A percentile compares a stretch with the other conserved stretches of the same genome.
These are phyloP conservation scores for Coremacera marginata DNA, from an alignment of 2,888 invertebrate species.

Conservation along the genomic window DNA sequence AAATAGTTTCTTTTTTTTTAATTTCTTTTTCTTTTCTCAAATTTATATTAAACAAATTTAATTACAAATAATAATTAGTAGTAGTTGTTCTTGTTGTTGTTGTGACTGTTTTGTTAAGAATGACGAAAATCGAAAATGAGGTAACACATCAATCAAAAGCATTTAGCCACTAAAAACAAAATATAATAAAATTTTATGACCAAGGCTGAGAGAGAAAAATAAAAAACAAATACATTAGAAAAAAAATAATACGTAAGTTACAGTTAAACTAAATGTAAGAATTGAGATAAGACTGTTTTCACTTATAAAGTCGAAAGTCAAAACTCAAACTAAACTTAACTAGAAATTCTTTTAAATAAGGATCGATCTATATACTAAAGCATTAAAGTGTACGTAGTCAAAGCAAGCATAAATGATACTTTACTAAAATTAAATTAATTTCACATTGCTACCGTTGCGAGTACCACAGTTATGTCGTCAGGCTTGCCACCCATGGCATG, in stretches of 20 bases:
- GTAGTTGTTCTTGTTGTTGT: neutral
- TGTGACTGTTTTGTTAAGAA: neutral
- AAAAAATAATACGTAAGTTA: conserved; percentile 10
- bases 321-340: conserved; percentile 34
- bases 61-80: conserved; percentile 1
- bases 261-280: conserved; percentile 19
- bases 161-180: neutral
- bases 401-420: conserved; percentile 28
- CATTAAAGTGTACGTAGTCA: conserved; percentile 27
- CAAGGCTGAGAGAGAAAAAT: neutral
- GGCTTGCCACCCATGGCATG: conserved; percentile 97
- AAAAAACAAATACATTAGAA: neutral
- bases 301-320: conserved; percentile 37
- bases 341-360: conserved; percentile 9
- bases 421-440: conserved; percentile 48
- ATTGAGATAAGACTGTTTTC: conserved; percentile 42
- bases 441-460: conserved; percentile 89
- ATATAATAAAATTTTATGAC: neutral
- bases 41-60: neutral
- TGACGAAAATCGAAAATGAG: neutral
- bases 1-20: neutral
- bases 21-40: neutral
- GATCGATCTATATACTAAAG: conserved; percentile 17
- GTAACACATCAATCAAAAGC: neutral
- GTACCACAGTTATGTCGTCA: conserved; percentile 97